Evolutionary conservation across 1,140 invertebrate genomes (phyloP), one percentile per base, ranked within the genome.

Genomic region (Apis dorsata): DNA sequence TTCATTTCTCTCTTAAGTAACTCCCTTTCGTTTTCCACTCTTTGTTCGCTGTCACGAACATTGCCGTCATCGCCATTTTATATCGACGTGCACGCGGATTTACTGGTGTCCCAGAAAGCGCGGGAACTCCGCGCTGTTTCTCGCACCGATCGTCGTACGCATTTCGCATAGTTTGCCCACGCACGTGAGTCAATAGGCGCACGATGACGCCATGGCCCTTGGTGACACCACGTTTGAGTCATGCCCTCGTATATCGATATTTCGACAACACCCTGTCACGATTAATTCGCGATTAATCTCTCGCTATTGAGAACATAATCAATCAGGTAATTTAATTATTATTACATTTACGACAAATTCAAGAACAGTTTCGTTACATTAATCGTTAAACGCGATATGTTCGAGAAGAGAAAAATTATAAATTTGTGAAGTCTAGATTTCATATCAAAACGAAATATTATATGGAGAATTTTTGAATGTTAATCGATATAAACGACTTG

Each of bases 151-250:
- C 78, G 74, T 89, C 87, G 85, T 79, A 88, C 79, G 82, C 76
- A 79, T 71, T 71, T 84, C 70, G 85, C 87, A 90, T 89, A 85
- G 84, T 83, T 77, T 79, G 82, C 89, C 89, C 89, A 90, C 89
- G 89, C 89, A 86, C 81, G 81, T 90, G 89, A 90, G 85, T 90
- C 89, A 90, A 90, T 87, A 74, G 86, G 79, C 85, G 76, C 84
- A 63, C 63, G 71, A 79, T 83, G 84, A 84, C 81, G 88, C 75
- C 87, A 60, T 53, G 51, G 60, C 80, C 81, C 65, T 62, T 62
- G 86, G 79, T 81, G 83, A 88, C 83, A 84, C 73, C 70, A 17
- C n/a, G 34, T 66, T 62, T 85, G 86, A 84, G 65, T 87, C 86
- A 84, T 44, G 71, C 53, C 71, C 65, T 15, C 49, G 49, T 82